Percentiles rank a stretch among this genome's conserved stretches.
phyloP scores from a whole-genome alignment of 2,797 vertebrate genomes.

The Urocyon cinereoargenteus region DNA sequence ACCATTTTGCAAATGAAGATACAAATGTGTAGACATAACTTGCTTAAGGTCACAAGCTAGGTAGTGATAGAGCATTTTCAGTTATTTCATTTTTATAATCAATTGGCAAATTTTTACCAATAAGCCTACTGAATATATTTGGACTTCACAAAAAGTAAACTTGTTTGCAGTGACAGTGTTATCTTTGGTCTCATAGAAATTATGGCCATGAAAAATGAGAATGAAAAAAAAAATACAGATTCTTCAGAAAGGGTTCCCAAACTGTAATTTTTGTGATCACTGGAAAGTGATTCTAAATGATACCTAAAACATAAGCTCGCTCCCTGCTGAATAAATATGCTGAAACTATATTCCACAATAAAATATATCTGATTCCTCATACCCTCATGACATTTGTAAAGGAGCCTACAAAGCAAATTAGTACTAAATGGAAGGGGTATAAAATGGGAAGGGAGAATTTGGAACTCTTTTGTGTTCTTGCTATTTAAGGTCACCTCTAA shows the following conservation, averaged over 20 bases:
- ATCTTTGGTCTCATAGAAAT: not conserved
- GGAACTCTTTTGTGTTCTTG: not conserved
- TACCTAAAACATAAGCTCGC: constrained; percentile 2
- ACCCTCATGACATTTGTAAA: not conserved
- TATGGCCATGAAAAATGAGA: not conserved
- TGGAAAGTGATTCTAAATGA: constrained; percentile 28
- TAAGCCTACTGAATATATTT: not conserved
- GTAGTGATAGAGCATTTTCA: not conserved
- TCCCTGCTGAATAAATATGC: constrained; percentile 22
- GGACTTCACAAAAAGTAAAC: not conserved
- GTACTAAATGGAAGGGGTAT: not conserved
- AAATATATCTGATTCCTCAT: constrained; percentile 28
- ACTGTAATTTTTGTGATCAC: constrained; percentile 38
- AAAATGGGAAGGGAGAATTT: not conserved
- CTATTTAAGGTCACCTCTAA: not conserved
- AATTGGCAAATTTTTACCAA: not conserved
- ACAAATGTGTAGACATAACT: not conserved
- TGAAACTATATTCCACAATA: not conserved
- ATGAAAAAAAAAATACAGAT: not conserved
- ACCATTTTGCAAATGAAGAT: constrained; percentile 30
- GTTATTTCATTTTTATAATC: not conserved
- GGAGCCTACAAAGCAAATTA: not conserved
- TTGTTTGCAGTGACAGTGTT: not conserved
- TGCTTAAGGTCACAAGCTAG: not conserved
- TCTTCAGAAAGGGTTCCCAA: constrained; percentile 17